Evolutionary conservation across 2,113 vertebrate species (phyloP), one percentile per base, ranked within the genome.

Genomic region (Agelaius phoeniceus): DNA sequence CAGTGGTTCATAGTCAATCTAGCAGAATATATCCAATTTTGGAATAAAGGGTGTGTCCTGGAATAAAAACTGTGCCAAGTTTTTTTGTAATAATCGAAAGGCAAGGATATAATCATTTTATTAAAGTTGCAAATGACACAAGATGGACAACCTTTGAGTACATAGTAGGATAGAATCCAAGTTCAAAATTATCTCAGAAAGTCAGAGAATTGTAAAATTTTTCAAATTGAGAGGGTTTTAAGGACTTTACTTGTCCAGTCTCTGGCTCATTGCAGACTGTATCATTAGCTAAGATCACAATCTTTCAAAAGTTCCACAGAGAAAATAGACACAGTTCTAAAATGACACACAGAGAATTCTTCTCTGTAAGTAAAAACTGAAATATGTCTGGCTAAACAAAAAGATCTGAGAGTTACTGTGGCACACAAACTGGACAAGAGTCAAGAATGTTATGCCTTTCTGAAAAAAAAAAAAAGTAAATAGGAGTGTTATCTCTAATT

Each of bases 401-500:
- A 92, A 84, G 67, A 71, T 90, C 55, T 84, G 48, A 84, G 68
- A 67, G 19, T 80, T 90, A 41, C 59, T 77, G 63, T 71, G 27
- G 39, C 30, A 86, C 57, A 67, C 27, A 86, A 78, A 30, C 61
- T 93, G 95, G 83, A 74, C 22, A 41, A 35, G 39, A 89, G 39
- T 86, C 92, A 96, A 90, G 65, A 97, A 95, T 94, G 63, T 67
- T 80, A 88, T 31, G 67, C 31, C 72, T 74, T 89, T 93, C 76
- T 84, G 30, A 19, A 67, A 71, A 83, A 95, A 35, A 35, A 35
- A 94, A 84, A 85, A 80, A 71, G 55, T 51, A 92, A 94, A 92
- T 75, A 93, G 35, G 28, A 90, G 19, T n/a, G 65, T 81, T 93
- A 92, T 95, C 84, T 88, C 69, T 87, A 87, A 87, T 89, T 88